Percentiles rank a stretch among this genome's conserved stretches.
Evolutionary conservation across 2,797 vertebrate genomes (phyloP).

Genomic region (Crax fasciolata): DNA sequence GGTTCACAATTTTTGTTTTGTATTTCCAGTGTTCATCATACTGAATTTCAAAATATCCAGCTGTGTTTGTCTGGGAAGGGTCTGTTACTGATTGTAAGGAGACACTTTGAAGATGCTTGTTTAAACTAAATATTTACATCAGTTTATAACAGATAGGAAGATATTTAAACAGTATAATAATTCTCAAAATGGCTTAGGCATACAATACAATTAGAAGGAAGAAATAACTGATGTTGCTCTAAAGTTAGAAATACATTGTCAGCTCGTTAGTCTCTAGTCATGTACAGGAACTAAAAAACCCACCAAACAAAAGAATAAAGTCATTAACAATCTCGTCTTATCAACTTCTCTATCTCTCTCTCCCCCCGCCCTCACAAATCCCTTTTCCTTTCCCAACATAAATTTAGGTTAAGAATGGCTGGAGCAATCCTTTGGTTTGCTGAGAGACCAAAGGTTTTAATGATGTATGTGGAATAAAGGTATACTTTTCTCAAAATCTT

Average conservation of each 20-base stretch:
- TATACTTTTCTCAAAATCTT: not conserved
- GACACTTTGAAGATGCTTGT: conserved; percentile 13
- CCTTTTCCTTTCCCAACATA: not conserved
- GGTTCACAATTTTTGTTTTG: conserved; percentile 1
- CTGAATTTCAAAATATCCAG: conserved; percentile 21
- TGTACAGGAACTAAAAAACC: not conserved
- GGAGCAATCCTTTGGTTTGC: not conserved
- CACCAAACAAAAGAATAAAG: not conserved
- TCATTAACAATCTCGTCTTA: not conserved
- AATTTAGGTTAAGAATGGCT: not conserved
- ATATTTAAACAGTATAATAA: conserved; percentile 36
- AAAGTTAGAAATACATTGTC: conserved; percentile 3
- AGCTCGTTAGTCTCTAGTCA: not conserved
- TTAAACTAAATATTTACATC: conserved; percentile 42
- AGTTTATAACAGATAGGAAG: conserved; percentile 5
- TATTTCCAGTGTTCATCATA: conserved; percentile 27
- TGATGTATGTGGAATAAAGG: not conserved
- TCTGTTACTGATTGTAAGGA: not conserved
- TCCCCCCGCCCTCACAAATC: not conserved
- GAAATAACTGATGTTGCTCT: conserved; percentile 2
- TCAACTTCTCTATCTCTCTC: not conserved
- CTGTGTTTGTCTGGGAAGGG: conserved; percentile 2
- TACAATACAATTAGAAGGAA: not conserved
- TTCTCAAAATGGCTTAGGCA: conserved; percentile 2
- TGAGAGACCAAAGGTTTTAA: not conserved